Base-by-base conservation (phyloP, 2,888 invertebrate genomes). In the Sarcophaga subvicina region DNA sequence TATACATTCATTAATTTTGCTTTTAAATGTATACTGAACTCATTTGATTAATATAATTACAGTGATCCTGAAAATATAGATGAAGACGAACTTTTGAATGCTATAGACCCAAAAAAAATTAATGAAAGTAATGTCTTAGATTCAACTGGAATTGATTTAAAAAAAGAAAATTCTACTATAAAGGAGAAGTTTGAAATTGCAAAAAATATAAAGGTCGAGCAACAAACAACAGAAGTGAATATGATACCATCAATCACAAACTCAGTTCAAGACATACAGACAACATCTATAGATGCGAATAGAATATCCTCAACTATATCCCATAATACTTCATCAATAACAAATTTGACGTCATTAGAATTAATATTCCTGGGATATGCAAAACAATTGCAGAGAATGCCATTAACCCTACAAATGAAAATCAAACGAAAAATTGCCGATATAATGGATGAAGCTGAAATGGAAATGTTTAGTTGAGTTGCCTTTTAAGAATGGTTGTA, bases 351-450 rank as follows among this genome's bases (percentile, higher is more conserved):
- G 25, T 81, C 89, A 4, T 71, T 89, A 62, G 89, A 89, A 67
- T 81, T 89, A 25, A 89, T 89, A 77, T 89, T 89, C 71, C 72
- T 89, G 1, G 89, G 89, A 8, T 89, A 89, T 83, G 89, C 89
- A 0, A 89, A 89, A 17, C 87, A 87, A 63, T 80, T 89, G 25
- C 88, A 89, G 81, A 88, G 85, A 69, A 89, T 89, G 89, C 89
- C 89, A 10, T 47, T 87, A 12, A 12, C 80, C 0, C 8, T 89
- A 70, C 89, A 89, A 72, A 60, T 89, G 37, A 83, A 88, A 79
- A 88, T 88, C 17, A 89, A 89, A 76, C 88, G 89, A 20, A 89
- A 89, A 86, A 89, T 89, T 20, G 79, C 88, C 10, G 88, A 89
- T 64, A 80, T 89, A 37, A 89, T 89, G 88, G 88, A 89, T 76